A percentile compares a stretch with the other conserved stretches of the same genome.
These are phyloP conservation scores for Physocephala rufipes DNA, from an alignment of 2,888 invertebrate species.

Conservation along the genomic window DNA sequence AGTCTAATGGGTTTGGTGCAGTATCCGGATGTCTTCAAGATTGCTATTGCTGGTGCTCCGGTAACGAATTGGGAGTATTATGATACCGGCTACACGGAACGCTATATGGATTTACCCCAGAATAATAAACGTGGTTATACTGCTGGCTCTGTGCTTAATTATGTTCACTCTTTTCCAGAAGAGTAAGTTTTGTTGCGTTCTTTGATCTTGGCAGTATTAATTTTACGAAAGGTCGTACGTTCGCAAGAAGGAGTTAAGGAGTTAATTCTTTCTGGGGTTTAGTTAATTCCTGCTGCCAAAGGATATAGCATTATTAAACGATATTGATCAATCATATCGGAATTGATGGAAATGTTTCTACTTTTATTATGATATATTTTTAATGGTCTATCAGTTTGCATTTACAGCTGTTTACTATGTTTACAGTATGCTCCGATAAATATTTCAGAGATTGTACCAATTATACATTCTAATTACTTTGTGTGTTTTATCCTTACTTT, in stretches of 20 bases:
- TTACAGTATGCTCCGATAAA: no score
- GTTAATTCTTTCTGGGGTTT: conserved; percentile 99
- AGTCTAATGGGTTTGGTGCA: conserved; percentile 94
- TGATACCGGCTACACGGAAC: conserved; percentile 98
- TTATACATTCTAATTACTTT: not conserved
- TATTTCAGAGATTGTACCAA: not conserved
- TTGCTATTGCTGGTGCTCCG: conserved; percentile 96
- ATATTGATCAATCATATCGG: no score
- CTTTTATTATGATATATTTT: no score
- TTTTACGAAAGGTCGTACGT: conserved; percentile 35
- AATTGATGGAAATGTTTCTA: no score
- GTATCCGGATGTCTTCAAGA: conserved; percentile 91
- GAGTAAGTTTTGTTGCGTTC: conserved; percentile 88
- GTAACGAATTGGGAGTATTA: conserved; percentile 97
- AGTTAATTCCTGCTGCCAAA: no score
- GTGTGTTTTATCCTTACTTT: conserved; percentile 64
- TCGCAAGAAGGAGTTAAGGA: conserved; percentile 76
- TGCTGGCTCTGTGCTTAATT: conserved; percentile 84
- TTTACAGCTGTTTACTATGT: no score
- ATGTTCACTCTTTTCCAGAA: conserved; percentile 88
- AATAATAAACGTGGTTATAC: conserved; percentile 82
- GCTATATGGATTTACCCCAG: conserved; percentile 91
- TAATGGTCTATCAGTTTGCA: no score
- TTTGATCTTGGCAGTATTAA: not conserved
- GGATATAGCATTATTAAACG: no score